Percentiles rank a stretch among this genome's conserved stretches.
Conservation (phyloP, 2,113 vertebrate genomes). For the Isurus oxyrinchus region DNA sequence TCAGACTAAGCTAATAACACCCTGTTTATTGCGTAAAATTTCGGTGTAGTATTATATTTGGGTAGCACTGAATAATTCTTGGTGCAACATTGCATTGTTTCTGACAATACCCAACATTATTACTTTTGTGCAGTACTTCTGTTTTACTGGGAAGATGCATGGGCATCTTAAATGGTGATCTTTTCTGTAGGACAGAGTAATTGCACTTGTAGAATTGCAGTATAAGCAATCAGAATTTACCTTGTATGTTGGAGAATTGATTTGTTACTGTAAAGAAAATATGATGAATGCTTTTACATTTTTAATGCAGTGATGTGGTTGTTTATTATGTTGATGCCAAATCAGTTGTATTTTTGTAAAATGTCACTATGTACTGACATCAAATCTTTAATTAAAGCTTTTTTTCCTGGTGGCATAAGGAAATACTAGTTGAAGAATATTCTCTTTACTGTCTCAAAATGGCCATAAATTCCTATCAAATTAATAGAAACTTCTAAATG, state of each 20-base stretch:
- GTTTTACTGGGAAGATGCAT: conserved; percentile 3
- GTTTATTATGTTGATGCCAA: conserved; percentile 32
- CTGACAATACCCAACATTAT: background rate
- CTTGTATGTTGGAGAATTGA: conserved; percentile 18
- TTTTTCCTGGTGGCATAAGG: background rate
- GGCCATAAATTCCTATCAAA: background rate
- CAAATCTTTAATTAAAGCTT: conserved; percentile 30
- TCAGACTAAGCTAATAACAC: background rate
- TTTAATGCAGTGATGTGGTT: conserved; percentile 26
- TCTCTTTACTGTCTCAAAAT: background rate
- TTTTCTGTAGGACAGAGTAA: conserved; percentile 16
- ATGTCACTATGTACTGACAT: conserved; percentile 33
- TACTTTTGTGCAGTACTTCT: background rate
- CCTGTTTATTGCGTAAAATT: background rate
- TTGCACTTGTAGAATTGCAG: conserved; percentile 34
- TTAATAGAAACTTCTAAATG: background rate
- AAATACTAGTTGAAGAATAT: background rate
- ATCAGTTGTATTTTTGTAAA: conserved; percentile 38
- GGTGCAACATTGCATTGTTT: background rate
- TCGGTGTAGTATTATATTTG: background rate
- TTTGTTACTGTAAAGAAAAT: conserved; percentile 26
- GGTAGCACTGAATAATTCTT: background rate
- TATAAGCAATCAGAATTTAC: conserved; percentile 11
- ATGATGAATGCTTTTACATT: background rate
- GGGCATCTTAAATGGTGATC: background rate